phyloP scores from a whole-genome alignment of 2,797 vertebrate genomes.

The Siniperca scherzeri region DNA sequence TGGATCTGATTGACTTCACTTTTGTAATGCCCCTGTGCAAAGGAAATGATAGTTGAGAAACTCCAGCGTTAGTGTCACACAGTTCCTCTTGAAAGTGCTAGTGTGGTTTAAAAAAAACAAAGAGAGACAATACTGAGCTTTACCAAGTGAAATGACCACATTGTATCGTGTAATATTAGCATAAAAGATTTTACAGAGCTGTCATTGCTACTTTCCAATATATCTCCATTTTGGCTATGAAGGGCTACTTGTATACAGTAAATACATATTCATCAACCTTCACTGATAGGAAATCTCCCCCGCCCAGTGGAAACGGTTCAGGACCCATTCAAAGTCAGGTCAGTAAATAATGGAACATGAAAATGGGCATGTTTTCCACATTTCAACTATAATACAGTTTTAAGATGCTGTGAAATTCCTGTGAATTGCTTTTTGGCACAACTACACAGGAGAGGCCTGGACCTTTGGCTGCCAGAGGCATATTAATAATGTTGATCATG shows the following conservation, averaged over 20 bases:
- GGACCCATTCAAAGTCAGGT: conserved; percentile 60
- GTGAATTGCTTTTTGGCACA: conserved; percentile 77
- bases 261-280: conserved; percentile 75
- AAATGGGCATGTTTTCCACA: conserved; percentile 76
- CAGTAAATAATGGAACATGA: conserved; percentile 77
- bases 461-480: conserved; percentile 79
- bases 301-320: conserved; percentile 50
- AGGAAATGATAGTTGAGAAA: conserved; percentile 51
- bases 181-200: conserved; percentile 61
- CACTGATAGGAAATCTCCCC: conserved; percentile 52
- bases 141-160: conserved; percentile 60
- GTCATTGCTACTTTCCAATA: conserved; percentile 64
- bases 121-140: conserved; percentile 13
- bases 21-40: conserved; percentile 45
- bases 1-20: conserved; percentile 52
- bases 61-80: conserved; percentile 52
- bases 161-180: conserved; percentile 59
- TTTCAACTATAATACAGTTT: conserved; percentile 76
- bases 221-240: conserved; percentile 61
- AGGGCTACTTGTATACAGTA: conserved; percentile 49
- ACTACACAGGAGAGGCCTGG: conserved; percentile 76
- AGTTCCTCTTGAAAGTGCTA: conserved; percentile 26
- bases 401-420: conserved; percentile 84
- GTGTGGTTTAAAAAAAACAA: conserved; percentile 20
- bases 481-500: conserved; percentile 84